These are phyloP conservation scores for Drosophila barbarae DNA, from an alignment of 2,888 invertebrate genomes.

Conservation along the genomic window DNA sequence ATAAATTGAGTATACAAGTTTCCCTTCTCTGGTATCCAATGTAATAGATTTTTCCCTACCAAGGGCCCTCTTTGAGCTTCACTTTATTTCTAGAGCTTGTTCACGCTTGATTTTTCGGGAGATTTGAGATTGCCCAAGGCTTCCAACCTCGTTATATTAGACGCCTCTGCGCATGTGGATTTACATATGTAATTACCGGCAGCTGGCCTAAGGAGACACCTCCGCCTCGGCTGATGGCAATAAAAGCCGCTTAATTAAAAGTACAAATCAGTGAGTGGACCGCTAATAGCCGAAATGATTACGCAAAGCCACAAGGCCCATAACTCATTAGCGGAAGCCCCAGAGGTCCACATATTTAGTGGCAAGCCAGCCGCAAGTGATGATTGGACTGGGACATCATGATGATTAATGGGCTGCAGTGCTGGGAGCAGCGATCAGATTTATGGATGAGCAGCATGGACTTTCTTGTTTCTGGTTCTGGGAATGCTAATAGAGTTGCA, in stretches of 20 bases:
- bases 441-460: slow-evolving; percentile 55
- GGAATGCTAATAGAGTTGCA: slow-evolving; percentile 72
- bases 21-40: neutral
- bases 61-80: neutral
- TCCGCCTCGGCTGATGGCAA: slow-evolving; percentile 22
- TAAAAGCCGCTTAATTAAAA: slow-evolving; percentile 64
- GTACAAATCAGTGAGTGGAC: slow-evolving; percentile 60
- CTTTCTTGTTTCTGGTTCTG: slow-evolving; percentile 55
- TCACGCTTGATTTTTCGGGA: slow-evolving; percentile 3
- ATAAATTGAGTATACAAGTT: neutral
- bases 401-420: slow-evolving; percentile 68
- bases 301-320: slow-evolving; percentile 47
- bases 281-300: slow-evolving; percentile 56
- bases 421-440: slow-evolving; percentile 49
- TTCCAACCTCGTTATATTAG: slow-evolving; percentile 23
- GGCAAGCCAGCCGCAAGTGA: slow-evolving; percentile 57
- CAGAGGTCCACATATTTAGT: slow-evolving; percentile 57
- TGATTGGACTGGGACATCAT: slow-evolving; percentile 68
- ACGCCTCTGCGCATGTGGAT: slow-evolving; percentile 34
- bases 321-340: slow-evolving; percentile 69
- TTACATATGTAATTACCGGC: slow-evolving; percentile 55
- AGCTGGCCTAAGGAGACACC: slow-evolving; percentile 30
- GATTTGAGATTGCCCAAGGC: slow-evolving; percentile 27
- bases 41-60: neutral
- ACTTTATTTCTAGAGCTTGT: slow-evolving; percentile 1